Evolutionary conservation across 2,113 vertebrate species (phyloP).

Genomic region (Acanthochromis polyacanthus): DNA sequence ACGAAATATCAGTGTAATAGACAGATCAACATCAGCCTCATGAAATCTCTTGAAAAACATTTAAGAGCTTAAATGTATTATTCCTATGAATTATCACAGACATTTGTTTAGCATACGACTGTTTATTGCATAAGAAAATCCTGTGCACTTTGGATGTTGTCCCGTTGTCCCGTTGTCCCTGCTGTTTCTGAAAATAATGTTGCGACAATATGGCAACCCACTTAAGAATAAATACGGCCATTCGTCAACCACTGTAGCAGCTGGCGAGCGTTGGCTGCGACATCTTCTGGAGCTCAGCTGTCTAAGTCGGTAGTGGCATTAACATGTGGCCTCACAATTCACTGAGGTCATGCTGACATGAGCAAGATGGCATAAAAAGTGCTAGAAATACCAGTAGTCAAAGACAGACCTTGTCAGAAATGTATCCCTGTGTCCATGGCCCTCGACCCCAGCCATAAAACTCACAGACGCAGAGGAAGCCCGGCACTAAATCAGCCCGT

Average conservation of each 20-base stretch:
- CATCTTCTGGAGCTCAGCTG: constrained; percentile 51
- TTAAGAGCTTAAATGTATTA: too few relatives aligned
- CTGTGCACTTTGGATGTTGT: neutral
- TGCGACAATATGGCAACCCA: constrained; percentile 13
- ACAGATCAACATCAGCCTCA: too few relatives aligned
- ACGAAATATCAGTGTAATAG: too few relatives aligned
- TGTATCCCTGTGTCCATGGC: constrained; percentile 72
- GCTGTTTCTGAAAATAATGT: neutral
- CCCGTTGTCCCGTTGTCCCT: neutral
- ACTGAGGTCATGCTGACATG: constrained; percentile 54
- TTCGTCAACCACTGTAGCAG: constrained; percentile 35
- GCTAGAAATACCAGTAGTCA: constrained; percentile 65
- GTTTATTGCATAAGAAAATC: neutral
- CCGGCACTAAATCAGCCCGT: constrained; percentile 73
- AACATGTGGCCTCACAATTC: constrained; percentile 72
- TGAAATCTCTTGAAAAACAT: too few relatives aligned
- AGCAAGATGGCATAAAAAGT: constrained; percentile 49
- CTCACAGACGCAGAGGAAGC: constrained; percentile 71
- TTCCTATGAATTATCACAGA: too few relatives aligned
- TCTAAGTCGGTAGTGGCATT: constrained; percentile 67
- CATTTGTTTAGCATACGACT: neutral
- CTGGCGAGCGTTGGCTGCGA: constrained; percentile 28
- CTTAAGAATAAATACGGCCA: neutral
- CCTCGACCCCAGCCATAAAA: constrained; percentile 79
- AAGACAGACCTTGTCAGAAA: constrained; percentile 73